Conservation (phyloP, 2,797 vertebrate genomes). For the Anas capensis region DNA sequence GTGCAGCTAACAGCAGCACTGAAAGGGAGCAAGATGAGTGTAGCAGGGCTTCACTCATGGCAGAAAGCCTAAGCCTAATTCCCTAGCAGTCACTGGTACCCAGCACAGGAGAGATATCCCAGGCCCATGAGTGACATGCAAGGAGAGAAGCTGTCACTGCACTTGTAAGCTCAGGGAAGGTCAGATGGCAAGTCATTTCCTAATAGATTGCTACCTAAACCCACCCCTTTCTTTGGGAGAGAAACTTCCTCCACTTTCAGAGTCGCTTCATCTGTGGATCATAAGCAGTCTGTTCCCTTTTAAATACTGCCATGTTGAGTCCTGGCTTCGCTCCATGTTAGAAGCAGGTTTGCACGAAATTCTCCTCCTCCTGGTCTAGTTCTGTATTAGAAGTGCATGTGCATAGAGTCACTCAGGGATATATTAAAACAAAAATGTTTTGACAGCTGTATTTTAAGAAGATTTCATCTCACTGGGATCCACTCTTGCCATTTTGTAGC, state of each 20-base stretch:
- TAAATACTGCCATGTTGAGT: background rate
- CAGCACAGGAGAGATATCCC: background rate
- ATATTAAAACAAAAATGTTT: conserved; percentile 57
- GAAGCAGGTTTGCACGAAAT: background rate
- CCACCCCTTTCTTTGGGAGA: background rate
- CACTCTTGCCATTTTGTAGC: conserved; percentile 70
- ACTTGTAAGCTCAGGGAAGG: background rate
- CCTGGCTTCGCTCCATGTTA: background rate
- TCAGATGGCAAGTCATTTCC: background rate
- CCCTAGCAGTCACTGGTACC: background rate
- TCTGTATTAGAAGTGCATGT: conserved; percentile 4
- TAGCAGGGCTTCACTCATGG: fast-evolving
- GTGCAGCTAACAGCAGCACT: background rate
- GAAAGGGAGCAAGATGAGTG: background rate
- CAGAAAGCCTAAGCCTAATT: background rate
- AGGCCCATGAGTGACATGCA: fast-evolving
- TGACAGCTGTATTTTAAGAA: conserved; percentile 75
- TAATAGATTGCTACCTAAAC: background rate
- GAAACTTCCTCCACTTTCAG: background rate
- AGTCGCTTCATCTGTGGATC: background rate
- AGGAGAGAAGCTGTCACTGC: background rate
- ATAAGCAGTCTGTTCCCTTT: background rate
- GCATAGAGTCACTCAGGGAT: conserved; percentile 33
- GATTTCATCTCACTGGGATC: conserved; percentile 68
- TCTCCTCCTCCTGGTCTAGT: conserved; percentile 26